phyloP scores from a whole-genome alignment of 1,140 invertebrate genomes.

The Solenopsis invicta region DNA sequence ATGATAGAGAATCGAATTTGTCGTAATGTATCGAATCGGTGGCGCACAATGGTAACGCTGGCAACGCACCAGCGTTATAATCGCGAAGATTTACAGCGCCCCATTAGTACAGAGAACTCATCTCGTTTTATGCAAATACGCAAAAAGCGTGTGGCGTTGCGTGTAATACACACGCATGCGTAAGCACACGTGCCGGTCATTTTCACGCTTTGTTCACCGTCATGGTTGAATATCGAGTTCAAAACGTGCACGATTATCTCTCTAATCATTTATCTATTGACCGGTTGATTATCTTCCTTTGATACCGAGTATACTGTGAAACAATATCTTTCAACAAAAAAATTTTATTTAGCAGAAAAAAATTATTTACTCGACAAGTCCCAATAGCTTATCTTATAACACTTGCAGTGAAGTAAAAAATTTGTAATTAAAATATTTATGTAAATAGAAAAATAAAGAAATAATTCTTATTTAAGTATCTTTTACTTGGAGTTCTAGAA shows the following conservation, averaged over 20 bases:
- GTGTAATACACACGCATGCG: constrained; percentile 19
- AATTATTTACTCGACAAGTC: too few species aligned
- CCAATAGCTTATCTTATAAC: too few species aligned
- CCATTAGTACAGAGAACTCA: constrained; percentile 42
- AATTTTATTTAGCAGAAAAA: too few species aligned
- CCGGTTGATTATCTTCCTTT: neutral
- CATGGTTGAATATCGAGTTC: constrained; percentile 9
- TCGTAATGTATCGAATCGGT: constrained; percentile 20
- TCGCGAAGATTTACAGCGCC: constrained; percentile 42
- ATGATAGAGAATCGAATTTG: constrained; percentile 34
- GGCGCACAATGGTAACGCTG: constrained; percentile 11
- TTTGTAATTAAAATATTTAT: too few species aligned
- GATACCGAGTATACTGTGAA: neutral
- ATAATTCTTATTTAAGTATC: too few species aligned
- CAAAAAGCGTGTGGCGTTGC: constrained; percentile 13
- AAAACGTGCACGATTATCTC: constrained; percentile 12
- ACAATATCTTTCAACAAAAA: too few species aligned
- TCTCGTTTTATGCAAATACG: constrained; percentile 49
- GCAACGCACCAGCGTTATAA: constrained; percentile 13
- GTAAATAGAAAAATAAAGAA: too few species aligned
- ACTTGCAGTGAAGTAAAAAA: too few species aligned
- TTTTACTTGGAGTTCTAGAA: too few species aligned
- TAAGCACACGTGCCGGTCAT: neutral
- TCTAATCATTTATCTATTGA: constrained; percentile 9
- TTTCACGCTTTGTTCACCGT: constrained; percentile 30